These are phyloP conservation scores for Hirundo rustica DNA, from an alignment of 2,797 vertebrate genomes.

Conservation along the genomic window DNA sequence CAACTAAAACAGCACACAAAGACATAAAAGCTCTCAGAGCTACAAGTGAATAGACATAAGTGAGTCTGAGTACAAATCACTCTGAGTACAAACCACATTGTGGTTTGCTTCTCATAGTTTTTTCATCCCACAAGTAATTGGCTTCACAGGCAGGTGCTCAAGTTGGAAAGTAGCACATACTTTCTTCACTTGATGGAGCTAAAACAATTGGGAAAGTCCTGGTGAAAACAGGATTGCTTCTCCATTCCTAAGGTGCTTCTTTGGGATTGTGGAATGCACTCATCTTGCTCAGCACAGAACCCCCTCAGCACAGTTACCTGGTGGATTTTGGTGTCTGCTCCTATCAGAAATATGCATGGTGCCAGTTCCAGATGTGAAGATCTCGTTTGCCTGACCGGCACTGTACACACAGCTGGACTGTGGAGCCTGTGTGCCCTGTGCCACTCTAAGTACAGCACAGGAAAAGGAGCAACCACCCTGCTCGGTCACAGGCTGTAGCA, in stretches of 20 bases:
- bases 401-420: rapidly evolving
- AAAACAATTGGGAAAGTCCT: neutral
- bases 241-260: neutral
- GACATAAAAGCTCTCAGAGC: neutral
- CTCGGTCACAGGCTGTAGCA: neutral
- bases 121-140: neutral
- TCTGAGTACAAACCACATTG: too few relatives aligned
- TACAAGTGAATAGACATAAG: neutral
- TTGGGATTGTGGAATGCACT: neutral
- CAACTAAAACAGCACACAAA: neutral
- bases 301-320: neutral
- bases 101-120: neutral
- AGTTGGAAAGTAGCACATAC: neutral
- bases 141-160: neutral
- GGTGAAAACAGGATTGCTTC: neutral
- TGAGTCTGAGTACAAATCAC: neutral
- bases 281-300: neutral
- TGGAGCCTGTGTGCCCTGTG: neutral
- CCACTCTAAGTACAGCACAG: neutral
- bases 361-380: neutral
- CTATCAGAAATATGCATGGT: rapidly evolving
- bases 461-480: neutral
- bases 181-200: neutral
- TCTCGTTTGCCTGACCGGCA: neutral
- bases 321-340: neutral